Conservation (phyloP, 1,140 invertebrate genomes). For the Camponotus vicinus region DNA sequence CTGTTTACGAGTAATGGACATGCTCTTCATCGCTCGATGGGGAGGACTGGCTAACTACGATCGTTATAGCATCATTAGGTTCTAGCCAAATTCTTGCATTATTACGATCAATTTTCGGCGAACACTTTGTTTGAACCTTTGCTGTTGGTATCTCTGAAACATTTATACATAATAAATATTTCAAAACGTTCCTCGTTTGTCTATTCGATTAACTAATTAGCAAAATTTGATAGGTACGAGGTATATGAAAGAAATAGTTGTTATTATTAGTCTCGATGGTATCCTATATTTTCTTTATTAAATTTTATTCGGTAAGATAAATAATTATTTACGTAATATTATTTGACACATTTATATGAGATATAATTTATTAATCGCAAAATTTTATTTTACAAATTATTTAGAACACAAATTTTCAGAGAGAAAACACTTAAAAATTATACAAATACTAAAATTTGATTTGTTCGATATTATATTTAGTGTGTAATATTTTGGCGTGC, state of each 20-base stretch:
- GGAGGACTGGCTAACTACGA: slow-evolving; percentile 24
- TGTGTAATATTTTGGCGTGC: neutral
- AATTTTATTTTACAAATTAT: neutral
- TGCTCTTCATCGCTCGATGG: slow-evolving; percentile 29
- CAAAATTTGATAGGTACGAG: neutral
- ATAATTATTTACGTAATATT: neutral
- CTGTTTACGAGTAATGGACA: slow-evolving; percentile 17
- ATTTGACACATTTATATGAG: neutral
- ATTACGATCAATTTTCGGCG: slow-evolving; percentile 25
- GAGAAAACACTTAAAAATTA: neutral
- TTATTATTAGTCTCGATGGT: too few relatives aligned
- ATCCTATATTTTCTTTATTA: neutral
- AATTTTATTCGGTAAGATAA: neutral
- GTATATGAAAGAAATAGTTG: neutral
- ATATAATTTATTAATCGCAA: neutral
- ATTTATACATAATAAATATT: neutral
- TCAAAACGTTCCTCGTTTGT: neutral
- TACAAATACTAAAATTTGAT: neutral
- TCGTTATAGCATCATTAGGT: slow-evolving; percentile 43
- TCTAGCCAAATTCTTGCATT: slow-evolving; percentile 17
- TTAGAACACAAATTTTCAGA: neutral
- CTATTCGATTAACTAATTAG: neutral
- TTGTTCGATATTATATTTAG: neutral
- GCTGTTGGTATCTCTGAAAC: slow-evolving; percentile 30
- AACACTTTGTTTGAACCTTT: neutral